These are phyloP conservation scores for Cerastis rubricosa DNA, from an alignment of 2,888 invertebrate species.

Conservation along the genomic window DNA sequence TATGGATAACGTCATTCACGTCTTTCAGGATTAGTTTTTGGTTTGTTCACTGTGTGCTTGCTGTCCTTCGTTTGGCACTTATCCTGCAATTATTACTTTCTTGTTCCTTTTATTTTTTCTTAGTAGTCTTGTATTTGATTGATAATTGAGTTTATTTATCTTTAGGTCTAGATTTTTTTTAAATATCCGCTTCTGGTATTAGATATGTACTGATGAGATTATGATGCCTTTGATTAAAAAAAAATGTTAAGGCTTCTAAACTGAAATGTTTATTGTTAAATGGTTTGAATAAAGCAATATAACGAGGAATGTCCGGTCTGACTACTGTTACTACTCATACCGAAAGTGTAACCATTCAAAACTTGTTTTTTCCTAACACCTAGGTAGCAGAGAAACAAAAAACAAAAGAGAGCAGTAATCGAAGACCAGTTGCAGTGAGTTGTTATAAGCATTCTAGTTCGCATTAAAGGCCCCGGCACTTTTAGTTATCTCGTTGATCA, in stretches of 20 bases:
- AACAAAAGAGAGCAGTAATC: conserved; percentile 74
- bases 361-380: conserved; percentile 64
- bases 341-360: conserved; percentile 40
- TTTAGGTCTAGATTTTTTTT: neutral
- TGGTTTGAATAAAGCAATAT: neutral
- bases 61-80: neutral
- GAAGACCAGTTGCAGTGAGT: conserved; percentile 81
- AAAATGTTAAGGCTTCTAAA: too few relatives aligned
- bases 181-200: too few relatives aligned
- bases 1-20: conserved; percentile 53
- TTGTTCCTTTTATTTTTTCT: neutral
- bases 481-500: conserved; percentile 83
- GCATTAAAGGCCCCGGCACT: conserved; percentile 76
- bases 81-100: neutral
- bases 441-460: conserved; percentile 75
- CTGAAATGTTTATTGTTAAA: too few relatives aligned
- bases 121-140: neutral
- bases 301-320: conserved; percentile 18
- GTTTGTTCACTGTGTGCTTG: conserved; percentile 18
- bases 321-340: conserved; percentile 32
- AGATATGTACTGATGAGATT: too few relatives aligned
- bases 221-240: too few relatives aligned
- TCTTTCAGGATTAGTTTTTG: conserved; percentile 40
- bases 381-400: conserved; percentile 65
- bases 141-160: neutral